Conservation (phyloP, 2,888 invertebrate species). For the Sinhomidia bicolor region DNA sequence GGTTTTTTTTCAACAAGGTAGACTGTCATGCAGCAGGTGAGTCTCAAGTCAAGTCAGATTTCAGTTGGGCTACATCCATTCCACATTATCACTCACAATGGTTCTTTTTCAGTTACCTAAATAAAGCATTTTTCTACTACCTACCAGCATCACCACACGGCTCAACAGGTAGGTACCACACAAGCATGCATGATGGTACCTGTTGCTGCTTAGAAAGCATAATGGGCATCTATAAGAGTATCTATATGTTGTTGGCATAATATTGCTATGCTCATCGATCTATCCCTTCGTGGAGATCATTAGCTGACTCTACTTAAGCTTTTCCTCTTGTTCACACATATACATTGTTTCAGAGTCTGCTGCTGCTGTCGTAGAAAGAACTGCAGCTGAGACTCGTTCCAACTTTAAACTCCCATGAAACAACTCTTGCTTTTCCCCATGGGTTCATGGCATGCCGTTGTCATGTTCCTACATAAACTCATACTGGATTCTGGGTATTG, state of each 20-base stretch:
- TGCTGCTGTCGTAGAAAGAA: not conserved
- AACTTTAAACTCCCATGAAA: slow-evolving; percentile 42
- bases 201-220: not conserved
- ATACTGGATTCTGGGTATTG: slow-evolving; percentile 1
- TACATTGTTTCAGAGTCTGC: slow-evolving; percentile 20
- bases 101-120: not conserved
- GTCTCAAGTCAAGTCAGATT: slow-evolving; percentile 42
- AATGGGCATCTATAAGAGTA: not conserved
- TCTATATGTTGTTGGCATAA: not conserved
- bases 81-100: not conserved
- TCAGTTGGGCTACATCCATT: not conserved
- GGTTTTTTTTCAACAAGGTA: slow-evolving; percentile 27
- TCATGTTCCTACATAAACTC: not conserved
- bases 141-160: not conserved
- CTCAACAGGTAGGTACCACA: slow-evolving; percentile 10
- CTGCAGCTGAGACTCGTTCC: slow-evolving; percentile 8
- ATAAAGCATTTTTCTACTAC: not conserved
- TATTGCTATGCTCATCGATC: not conserved
- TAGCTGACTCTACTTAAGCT: not conserved
- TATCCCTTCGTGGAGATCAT: not conserved
- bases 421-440: slow-evolving; percentile 11
- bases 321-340: not conserved
- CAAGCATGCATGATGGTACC: not conserved
- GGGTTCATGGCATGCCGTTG: not conserved
- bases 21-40: slow-evolving; percentile 52